These are phyloP conservation scores for Tricholaema leucomelas DNA, from an alignment of 2,113 vertebrate genomes.

Conservation along the genomic window DNA sequence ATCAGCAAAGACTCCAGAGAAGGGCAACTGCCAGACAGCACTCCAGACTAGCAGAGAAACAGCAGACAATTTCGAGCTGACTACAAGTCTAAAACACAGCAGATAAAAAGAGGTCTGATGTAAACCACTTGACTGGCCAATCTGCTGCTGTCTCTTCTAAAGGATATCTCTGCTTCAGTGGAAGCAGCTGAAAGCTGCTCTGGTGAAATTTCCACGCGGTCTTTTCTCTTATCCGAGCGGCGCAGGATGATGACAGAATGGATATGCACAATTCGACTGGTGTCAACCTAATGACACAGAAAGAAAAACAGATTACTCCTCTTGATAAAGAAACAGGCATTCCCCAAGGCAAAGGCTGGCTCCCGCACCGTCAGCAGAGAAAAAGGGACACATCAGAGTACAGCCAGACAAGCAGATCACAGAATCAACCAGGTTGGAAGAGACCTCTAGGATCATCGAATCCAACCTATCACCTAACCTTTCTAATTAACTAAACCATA, in stretches of 20 bases:
- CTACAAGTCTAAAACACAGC: not conserved
- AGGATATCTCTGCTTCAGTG: conserved; percentile 96
- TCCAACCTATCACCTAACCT: too few relatives aligned
- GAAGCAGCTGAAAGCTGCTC: conserved; percentile 97
- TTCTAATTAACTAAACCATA: too few relatives aligned
- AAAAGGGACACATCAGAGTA: fast-evolving
- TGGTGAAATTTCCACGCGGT: conserved; percentile 96
- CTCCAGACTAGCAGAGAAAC: not conserved
- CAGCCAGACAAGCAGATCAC: fast-evolving
- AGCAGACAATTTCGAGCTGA: not conserved
- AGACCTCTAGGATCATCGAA: too few relatives aligned
- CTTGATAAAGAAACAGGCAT: not conserved
- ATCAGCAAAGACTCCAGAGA: not conserved
- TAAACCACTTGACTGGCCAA: fast-evolving
- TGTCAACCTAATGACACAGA: conserved; percentile 74
- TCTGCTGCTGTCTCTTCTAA: not conserved
- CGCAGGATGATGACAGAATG: conserved; percentile 97
- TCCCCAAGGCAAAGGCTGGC: not conserved
- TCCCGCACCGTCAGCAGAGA: fast-evolving
- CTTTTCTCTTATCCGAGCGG: conserved; percentile 96
- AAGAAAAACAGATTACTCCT: fast-evolving
- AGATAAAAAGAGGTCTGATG: fast-evolving
- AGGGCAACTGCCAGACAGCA: not conserved
- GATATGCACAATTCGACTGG: conserved; percentile 87
- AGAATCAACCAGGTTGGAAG: too few relatives aligned